Evolutionary conservation across 2,797 vertebrate genomes (phyloP), one percentile per base, ranked within the genome.

Genomic region (Sebastes ruberrimus): DNA sequence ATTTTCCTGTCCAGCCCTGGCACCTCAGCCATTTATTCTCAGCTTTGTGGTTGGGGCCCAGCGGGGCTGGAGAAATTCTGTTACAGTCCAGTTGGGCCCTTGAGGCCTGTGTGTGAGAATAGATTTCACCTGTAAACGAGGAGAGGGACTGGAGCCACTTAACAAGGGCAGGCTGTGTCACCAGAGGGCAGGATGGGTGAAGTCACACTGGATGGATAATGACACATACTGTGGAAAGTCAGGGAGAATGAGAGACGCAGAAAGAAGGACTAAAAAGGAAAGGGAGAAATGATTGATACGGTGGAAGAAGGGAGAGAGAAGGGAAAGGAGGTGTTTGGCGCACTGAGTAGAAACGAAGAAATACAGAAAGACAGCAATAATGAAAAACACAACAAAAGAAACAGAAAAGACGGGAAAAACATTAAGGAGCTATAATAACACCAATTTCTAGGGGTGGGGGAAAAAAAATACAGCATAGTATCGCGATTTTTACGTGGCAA

Each of bases 11-110:
- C 98, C 94, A 96, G 97, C 95, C 93, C 96, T 97, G 97, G 97
- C 97, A 98, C 97, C 97, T 97, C 96, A 95, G 96, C 98, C 97
- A 99, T 99, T 99, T 98, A 99, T 99, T 98, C 98, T 99, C 97
- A 95, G 97, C 97, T 97, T 97, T 98, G 98, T 96, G 97, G 98
- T 98, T 95, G 96, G 96, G 87, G 89, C 97, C 97, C 97, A 95
- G 96, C 95, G 96, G 97, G 97, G 97, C 96, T 85, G 78, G 95
- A 98, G 97, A 99, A 99, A 98, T 98, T 99, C 97, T 99, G 97
- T 99, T 99, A 99, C 97, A 98, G 97, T 98, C 97, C 97, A 97
- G 96, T 96, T 83, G 95, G 92, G 89, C 97, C 98, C 98, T 97
- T 95, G 97, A 97, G 98, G 97, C 93, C 97, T 97, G 97, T 97